Evolutionary conservation across 2,888 invertebrate species (phyloP), one percentile per base, ranked within the genome.

Genomic region (Conus canariensis): DNA sequence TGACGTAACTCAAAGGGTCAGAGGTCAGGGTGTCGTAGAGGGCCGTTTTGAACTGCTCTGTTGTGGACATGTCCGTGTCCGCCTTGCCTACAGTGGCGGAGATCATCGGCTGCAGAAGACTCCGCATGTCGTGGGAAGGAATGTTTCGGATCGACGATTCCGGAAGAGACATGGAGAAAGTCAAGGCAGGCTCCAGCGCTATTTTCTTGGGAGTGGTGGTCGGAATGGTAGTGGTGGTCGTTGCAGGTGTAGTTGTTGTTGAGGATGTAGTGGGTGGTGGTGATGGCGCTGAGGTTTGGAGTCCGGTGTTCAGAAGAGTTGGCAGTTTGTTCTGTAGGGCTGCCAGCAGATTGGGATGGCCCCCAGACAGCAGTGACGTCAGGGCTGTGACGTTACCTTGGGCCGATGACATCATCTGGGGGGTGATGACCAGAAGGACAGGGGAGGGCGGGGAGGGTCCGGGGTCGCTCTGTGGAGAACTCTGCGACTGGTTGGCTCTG

Each of bases 91-190:
- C 56, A 7, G 85, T 85, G 4, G 89, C 89, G 1, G 70, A 70
- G 10, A 89, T 89, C 89, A 89, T 85, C 19, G 89, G 89, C 22
- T 85, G 85, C 7, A 89, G 60, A 0, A 89, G 85, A 58, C 22
- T 58, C 70, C 74, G 85, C 85, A 89, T 89, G 59, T 16, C 85
- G 3, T 22, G 58, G 0, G 85, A 74, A 14, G 8, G 67, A 59
- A 85, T 16, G 59, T 85, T 89, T 56, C n/a, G 85, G 22, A 89
- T 83, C n/a, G 89, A 85, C 10, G 74, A 25, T 25, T 85, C 89
- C 10, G 89, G 89, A 0, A 89, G 59, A 19, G 89, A 89, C 67
- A 89, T 56, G 59, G 74, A 67, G 58, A 89, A 89, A 1, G 89
- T 89, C 19, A 89, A 58, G 9, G 85, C 89, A 19, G 89, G 89